These are phyloP conservation scores for Gryon sp. DNA, from an alignment of 1,140 invertebrate genomes.

Conservation along the genomic window DNA sequence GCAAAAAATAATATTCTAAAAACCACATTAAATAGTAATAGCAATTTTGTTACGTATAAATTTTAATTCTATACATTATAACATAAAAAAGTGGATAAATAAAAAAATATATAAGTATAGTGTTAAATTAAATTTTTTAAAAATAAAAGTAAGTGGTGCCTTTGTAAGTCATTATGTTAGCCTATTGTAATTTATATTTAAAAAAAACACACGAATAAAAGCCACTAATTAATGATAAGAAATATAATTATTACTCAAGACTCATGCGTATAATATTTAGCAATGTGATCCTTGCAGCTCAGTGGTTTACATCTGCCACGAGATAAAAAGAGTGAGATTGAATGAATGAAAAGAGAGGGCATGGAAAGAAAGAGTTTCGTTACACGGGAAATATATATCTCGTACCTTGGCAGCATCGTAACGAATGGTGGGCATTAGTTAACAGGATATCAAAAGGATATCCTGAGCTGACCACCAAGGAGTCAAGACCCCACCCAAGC, in stretches of 20 bases:
- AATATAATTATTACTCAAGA: constrained; percentile 35
- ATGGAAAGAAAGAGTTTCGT: constrained; percentile 65
- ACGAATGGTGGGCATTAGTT: constrained; percentile 79
- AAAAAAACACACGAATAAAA: background rate
- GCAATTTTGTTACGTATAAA: too few relatives aligned
- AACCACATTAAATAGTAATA: too few relatives aligned
- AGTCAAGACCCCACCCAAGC: constrained; percentile 76
- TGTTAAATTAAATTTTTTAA: too few relatives aligned
- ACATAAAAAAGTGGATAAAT: too few relatives aligned
- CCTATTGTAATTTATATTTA: too few relatives aligned
- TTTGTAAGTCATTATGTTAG: too few relatives aligned
- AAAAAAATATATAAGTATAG: too few relatives aligned
- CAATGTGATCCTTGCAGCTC: constrained; percentile 56
- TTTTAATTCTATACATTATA: too few relatives aligned
- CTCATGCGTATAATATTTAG: constrained; percentile 45
- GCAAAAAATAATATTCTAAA: too few relatives aligned
- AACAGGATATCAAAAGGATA: constrained; percentile 81
- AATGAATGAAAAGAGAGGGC: constrained; percentile 42
- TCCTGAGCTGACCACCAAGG: constrained; percentile 76
- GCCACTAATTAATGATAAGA: constrained; percentile 24
- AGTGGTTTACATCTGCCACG: constrained; percentile 56
- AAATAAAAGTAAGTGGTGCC: too few relatives aligned
- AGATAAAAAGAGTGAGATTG: constrained; percentile 61
- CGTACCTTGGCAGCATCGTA: constrained; percentile 72
- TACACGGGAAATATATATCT: constrained; percentile 68